phyloP scores from a whole-genome alignment of 2,888 invertebrate species.

The Rosalia funebris region DNA sequence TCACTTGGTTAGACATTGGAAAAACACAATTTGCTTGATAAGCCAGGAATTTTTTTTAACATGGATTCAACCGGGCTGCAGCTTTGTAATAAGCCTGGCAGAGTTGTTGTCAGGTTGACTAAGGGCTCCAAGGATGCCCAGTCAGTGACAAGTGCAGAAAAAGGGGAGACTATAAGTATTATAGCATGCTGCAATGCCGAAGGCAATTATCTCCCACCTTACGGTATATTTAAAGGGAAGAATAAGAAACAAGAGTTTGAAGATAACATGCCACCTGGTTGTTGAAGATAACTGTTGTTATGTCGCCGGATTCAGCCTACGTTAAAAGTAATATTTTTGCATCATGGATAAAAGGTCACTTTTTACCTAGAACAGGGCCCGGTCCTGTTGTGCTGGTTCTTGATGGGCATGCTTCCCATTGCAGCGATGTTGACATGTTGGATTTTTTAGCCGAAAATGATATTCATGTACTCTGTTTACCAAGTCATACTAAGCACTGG shows the following conservation, averaged over 20 bases:
- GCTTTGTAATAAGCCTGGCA: neutral
- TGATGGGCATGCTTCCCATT: neutral
- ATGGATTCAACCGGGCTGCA: neutral
- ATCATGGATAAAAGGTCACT: neutral
- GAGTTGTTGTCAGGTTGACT: too few relatives aligned
- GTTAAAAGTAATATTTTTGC: neutral
- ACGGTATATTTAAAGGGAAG: neutral
- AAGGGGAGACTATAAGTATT: neutral
- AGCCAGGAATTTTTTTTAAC: neutral
- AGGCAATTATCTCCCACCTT: neutral
- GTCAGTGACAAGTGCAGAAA: too few relatives aligned
- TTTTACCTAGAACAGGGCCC: neutral
- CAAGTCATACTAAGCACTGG: neutral
- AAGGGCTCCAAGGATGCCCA: too few relatives aligned
- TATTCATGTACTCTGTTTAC: too few relatives aligned
- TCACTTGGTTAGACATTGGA: neutral
- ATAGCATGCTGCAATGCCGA: neutral
- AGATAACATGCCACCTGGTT: too few relatives aligned
- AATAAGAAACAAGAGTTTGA: too few relatives aligned
- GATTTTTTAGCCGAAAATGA: neutral
- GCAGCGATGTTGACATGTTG: neutral
- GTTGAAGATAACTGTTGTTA: neutral
- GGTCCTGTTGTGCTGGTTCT: neutral
- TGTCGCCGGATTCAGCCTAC: neutral
- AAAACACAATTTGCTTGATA: neutral